Conservation (phyloP, 2,113 vertebrate species). For the Pionites leucogaster region DNA sequence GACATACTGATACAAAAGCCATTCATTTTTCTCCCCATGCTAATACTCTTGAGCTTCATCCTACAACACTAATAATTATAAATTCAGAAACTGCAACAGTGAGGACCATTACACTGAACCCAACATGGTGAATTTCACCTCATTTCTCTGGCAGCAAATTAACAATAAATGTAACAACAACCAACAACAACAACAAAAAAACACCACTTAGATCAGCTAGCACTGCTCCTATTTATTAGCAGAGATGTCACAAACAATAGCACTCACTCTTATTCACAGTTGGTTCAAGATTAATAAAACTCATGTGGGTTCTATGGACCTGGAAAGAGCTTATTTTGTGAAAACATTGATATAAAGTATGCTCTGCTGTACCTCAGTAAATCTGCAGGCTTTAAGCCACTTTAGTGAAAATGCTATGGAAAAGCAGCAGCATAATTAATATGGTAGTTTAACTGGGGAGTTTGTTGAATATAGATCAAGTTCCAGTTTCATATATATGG, state of each 20-base stretch:
- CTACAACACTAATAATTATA: neutral
- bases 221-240: neutral
- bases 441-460: neutral
- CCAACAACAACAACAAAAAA: neutral
- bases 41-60: neutral
- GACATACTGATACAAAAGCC: neutral
- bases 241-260: neutral
- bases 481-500: neutral
- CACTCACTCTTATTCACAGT: neutral
- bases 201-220: neutral
- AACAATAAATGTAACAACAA: neutral
- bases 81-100: neutral
- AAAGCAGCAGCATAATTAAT: slow-evolving; percentile 4
- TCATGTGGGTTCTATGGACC: neutral
- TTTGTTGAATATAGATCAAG: neutral
- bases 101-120: neutral
- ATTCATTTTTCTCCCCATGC: neutral
- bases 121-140: neutral
- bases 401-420: neutral
- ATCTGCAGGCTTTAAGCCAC: neutral
- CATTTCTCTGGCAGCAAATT: neutral
- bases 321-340: neutral
- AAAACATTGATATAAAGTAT: neutral
- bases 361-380: neutral
- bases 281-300: neutral